Evolutionary conservation across 2,797 vertebrate genomes (phyloP).

Genomic region (Gymnodraco acuticeps): DNA sequence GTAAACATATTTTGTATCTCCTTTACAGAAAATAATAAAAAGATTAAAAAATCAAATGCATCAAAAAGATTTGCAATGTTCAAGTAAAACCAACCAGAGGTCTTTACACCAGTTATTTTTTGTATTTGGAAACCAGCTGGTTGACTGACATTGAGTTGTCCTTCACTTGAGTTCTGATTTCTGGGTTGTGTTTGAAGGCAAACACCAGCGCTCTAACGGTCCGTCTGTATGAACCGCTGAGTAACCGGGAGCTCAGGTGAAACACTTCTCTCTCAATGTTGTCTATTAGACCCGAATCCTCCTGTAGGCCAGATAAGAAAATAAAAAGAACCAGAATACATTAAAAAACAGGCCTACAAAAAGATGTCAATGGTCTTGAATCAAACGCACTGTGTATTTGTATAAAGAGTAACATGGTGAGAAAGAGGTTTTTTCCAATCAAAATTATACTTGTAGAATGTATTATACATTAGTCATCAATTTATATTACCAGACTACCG

Average conservation of each 20-base stretch:
- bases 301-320: slow-evolving; percentile 77
- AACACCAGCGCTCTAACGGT: slow-evolving; percentile 93
- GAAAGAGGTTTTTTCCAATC: too few relatives aligned
- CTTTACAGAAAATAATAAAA: slow-evolving; percentile 38
- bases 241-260: slow-evolving; percentile 91
- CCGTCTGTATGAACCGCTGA: slow-evolving; percentile 90
- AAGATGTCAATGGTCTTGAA: not conserved
- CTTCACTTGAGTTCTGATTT: slow-evolving; percentile 88
- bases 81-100: slow-evolving; percentile 8
- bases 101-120: slow-evolving; percentile 83
- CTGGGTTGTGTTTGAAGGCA: slow-evolving; percentile 92
- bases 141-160: slow-evolving; percentile 83
- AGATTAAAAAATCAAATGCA: not conserved
- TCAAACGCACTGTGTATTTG: too few relatives aligned
- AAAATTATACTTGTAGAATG: not conserved
- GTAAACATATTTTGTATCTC: slow-evolving; percentile 36
- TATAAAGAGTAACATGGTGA: too few relatives aligned
- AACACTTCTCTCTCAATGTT: slow-evolving; percentile 96
- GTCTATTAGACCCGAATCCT: slow-evolving; percentile 92
- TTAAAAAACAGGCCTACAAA: not conserved
- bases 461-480: not conserved
- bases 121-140: slow-evolving; percentile 89
- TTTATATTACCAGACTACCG: not conserved
- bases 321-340: slow-evolving; percentile 2
- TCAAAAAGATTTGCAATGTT: slow-evolving; percentile 7